phyloP scores from a whole-genome alignment of 2,888 invertebrate genomes.

The Barypeithes pellucidus region DNA sequence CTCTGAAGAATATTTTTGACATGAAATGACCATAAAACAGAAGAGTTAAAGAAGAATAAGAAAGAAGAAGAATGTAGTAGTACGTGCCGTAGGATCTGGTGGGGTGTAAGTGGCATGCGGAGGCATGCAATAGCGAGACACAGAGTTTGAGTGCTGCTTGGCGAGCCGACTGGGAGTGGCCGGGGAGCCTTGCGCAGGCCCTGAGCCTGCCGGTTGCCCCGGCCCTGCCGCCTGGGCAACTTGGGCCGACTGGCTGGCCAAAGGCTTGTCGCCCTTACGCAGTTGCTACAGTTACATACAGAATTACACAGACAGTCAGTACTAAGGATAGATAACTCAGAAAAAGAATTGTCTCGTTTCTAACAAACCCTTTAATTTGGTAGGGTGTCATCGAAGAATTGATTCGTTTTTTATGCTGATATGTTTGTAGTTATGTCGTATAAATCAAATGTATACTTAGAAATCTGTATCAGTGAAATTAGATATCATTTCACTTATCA shows the following conservation, averaged over 20 bases:
- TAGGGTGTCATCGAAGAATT: too few relatives aligned
- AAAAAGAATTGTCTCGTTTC: slow-evolving; percentile 14
- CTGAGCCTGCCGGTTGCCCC: slow-evolving; percentile 49
- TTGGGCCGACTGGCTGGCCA: slow-evolving; percentile 65
- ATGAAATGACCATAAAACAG: slow-evolving; percentile 30
- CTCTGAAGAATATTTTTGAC: slow-evolving; percentile 1
- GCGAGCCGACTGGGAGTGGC: slow-evolving; percentile 70
- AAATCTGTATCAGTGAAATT: too few relatives aligned
- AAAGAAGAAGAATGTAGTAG: slow-evolving; percentile 64
- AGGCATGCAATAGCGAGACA: slow-evolving; percentile 77
- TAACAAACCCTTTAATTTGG: too few relatives aligned
- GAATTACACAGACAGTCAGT: slow-evolving; percentile 67
- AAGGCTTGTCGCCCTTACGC: slow-evolving; percentile 71
- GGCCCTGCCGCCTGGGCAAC: slow-evolving; percentile 57
- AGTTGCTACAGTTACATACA: slow-evolving; percentile 71
- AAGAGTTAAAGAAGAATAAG: slow-evolving; percentile 55
- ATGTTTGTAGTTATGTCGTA: too few relatives aligned
- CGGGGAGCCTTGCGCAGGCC: slow-evolving; percentile 64
- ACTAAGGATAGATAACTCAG: slow-evolving; percentile 33
- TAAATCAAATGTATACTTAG: too few relatives aligned
- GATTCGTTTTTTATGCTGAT: too few relatives aligned
- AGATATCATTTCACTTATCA: too few relatives aligned
- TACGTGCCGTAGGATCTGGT: slow-evolving; percentile 77
- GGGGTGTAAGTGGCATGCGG: slow-evolving; percentile 76
- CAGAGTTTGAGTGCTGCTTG: slow-evolving; percentile 71